Evolutionary conservation across 2,888 invertebrate species (phyloP), one percentile per base, ranked within the genome.

Genomic region (Oasisia sp.): DNA sequence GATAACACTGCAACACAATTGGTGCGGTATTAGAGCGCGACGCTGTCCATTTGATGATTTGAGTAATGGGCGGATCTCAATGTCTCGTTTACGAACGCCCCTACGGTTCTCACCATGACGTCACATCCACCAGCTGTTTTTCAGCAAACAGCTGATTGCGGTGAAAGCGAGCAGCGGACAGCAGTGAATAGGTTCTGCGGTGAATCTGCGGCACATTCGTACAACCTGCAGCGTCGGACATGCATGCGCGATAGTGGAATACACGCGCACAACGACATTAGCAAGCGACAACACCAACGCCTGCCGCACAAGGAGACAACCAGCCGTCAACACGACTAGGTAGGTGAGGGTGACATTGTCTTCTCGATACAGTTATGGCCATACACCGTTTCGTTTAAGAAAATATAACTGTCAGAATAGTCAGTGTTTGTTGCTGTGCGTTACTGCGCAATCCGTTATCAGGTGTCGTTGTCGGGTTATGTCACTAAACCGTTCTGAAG

Each of bases 101-200:
- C 74, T 19, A n/a, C 74, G 74, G 74, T n/a, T 74, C 74, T 74
- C 74, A 19, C 74, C 74, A 19, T 74, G 74, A 74, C 74, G 74
- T 74, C 74, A 74, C 74, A 27, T 74, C 27, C n/a, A n/a, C 74
- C 74, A 74, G 74, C 74, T 74, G 74, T 74, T 74, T 74, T 74
- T 74, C 74, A 74, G 74, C 74, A 74, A 74, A 74, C 74, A 74
- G 74, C 74, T 74, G 74, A 74, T 74, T 74, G 74, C 74, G 74
- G 74, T 27, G 74, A 74, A 74, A 74, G 74, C 74, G 74, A 19
- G 74, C 74, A 74, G 74, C 74, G 74, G 27, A 74, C 74, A 27
- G 74, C 74, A 74, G 74, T 19, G 74, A 74, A 27, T 74, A 74
- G 19, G 74, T 74, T 74, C 74, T 74, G 74, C 74, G 27, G 74